Evolutionary conservation across 1,140 invertebrate genomes (phyloP).

Genomic region (Apis cerana): DNA sequence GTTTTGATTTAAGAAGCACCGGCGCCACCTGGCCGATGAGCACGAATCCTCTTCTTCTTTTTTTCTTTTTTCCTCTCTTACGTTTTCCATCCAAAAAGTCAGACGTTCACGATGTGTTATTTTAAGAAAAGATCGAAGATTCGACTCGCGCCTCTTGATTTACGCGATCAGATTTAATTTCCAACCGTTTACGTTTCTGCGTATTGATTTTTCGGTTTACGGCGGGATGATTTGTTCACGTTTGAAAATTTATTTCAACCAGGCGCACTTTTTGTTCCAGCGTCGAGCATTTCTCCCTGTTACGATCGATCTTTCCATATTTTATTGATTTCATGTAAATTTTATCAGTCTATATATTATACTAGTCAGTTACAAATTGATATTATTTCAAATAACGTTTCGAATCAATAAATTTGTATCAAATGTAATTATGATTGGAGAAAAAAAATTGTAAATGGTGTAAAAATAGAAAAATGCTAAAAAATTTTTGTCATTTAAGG

Average conservation of each 20-base stretch:
- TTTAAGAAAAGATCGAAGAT: conserved; percentile 47
- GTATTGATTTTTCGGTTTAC: conserved; percentile 32
- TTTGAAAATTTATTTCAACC: conserved; percentile 17
- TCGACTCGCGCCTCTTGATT: conserved; percentile 31
- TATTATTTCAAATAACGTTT: no score
- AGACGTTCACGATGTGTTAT: conserved; percentile 45
- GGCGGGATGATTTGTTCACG: conserved; percentile 6
- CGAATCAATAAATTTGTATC: no score
- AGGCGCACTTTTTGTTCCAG: not conserved
- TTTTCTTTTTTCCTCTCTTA: not conserved
- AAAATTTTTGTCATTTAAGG: no score
- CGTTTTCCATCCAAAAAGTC: conserved; percentile 16
- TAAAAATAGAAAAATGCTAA: no score
- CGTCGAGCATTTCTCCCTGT: not conserved
- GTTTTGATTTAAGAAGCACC: conserved; percentile 48
- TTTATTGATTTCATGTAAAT: no score
- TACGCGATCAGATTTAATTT: conserved; percentile 44
- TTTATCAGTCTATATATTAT: no score
- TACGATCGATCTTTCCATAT: not conserved
- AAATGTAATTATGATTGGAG: no score
- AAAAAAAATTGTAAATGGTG: no score
- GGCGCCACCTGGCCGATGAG: conserved; percentile 44
- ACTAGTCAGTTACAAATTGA: no score
- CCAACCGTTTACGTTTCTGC: conserved; percentile 23
- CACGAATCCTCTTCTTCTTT: conserved; percentile 23